phyloP scores from a whole-genome alignment of 92 coral and sea anemone species.

The Epizoanthus fatuus region DNA sequence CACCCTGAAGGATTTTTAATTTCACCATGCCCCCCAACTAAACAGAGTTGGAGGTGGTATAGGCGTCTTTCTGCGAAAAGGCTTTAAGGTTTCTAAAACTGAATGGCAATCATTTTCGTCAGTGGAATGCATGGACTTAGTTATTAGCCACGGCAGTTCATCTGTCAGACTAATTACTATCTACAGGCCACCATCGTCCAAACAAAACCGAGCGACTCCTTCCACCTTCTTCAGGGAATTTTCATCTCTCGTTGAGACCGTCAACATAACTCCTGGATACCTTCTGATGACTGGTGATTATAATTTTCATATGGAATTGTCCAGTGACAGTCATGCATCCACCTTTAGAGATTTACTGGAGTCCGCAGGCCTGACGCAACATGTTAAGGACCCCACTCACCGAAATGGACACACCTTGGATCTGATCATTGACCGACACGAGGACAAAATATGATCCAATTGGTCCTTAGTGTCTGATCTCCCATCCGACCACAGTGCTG shows the following conservation, averaged over 20 bases:
- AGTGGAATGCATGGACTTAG: constrained; percentile 32
- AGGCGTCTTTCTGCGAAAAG: constrained; percentile 16
- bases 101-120: background rate
- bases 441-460: background rate
- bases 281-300: constrained; percentile 54
- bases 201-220: constrained; percentile 31
- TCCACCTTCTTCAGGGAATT: constrained; percentile 58
- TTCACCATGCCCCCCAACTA: background rate
- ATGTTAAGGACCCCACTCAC: too few species aligned
- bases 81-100: background rate
- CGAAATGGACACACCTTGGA: too few species aligned
- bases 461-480: background rate
- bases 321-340: too few species aligned
- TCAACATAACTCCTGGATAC: constrained; percentile 30
- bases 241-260: constrained; percentile 45
- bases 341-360: too few species aligned
- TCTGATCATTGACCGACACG: too few species aligned
- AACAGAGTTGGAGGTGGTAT: background rate
- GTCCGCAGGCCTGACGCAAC: too few species aligned
- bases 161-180: constrained; percentile 41
- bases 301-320: too few species aligned
- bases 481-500: constrained; percentile 9
- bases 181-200: constrained; percentile 56
- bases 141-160: constrained; percentile 2
- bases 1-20: constrained; percentile 14